Evolutionary conservation across 2,797 vertebrate genomes (phyloP).

Genomic region (Brachyrhaphis roseni): DNA sequence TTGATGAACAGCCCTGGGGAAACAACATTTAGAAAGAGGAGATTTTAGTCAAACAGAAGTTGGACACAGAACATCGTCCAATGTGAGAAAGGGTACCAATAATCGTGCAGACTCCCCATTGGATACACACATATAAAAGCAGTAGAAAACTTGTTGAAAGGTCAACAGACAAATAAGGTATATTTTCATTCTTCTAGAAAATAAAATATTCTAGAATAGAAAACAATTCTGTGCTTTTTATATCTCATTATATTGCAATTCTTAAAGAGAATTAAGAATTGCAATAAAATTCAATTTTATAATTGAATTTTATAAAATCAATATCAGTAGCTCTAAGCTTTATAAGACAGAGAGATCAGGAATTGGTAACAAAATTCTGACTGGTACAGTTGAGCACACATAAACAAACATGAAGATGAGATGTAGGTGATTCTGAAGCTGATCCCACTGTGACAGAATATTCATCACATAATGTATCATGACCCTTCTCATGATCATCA

Average conservation of each 20-base stretch:
- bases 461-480: slow-evolving; percentile 44
- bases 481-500: slow-evolving; percentile 51
- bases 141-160: not conserved
- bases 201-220: too few relatives aligned
- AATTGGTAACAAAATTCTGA: not conserved
- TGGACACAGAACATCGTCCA: not conserved
- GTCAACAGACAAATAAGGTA: not conserved
- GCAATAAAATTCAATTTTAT: too few relatives aligned
- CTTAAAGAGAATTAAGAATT: not conserved
- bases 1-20: slow-evolving; percentile 50
- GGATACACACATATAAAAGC: not conserved
- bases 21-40: not conserved
- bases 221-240: not conserved
- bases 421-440: slow-evolving; percentile 45
- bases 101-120: not conserved
- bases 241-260: not conserved
- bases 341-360: not conserved
- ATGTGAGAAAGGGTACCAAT: slow-evolving; percentile 10
- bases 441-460: slow-evolving; percentile 37
- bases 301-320: not conserved
- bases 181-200: not conserved
- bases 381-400: slow-evolving; percentile 62
- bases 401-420: slow-evolving; percentile 40
- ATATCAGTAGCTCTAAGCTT: not conserved
- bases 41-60: not conserved